These are phyloP conservation scores for Pteromalus puparum DNA, from an alignment of 1,140 invertebrate species.

Conservation along the genomic window DNA sequence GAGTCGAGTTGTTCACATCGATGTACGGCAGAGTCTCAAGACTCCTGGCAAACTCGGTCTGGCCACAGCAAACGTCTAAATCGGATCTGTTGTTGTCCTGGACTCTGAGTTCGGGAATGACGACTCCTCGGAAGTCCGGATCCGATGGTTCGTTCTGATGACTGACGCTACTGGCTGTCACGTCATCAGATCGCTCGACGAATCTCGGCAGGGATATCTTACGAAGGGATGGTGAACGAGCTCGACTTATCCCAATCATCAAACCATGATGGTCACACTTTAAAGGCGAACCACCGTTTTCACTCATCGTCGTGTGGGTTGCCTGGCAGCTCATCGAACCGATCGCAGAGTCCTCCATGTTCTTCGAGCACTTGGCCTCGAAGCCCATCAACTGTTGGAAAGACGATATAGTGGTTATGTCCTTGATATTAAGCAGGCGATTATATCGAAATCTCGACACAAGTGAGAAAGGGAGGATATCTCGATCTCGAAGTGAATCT, in stretches of 20 bases:
- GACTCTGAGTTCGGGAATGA: constrained; percentile 28
- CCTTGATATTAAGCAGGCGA: too few species aligned
- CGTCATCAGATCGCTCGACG: background rate
- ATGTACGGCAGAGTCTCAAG: constrained; percentile 17
- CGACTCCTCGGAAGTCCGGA: background rate
- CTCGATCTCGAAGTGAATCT: too few species aligned
- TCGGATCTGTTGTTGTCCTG: constrained; percentile 3
- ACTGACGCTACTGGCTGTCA: background rate
- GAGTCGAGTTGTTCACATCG: background rate
- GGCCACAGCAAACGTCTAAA: background rate
- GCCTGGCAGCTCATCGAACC: constrained; percentile 77
- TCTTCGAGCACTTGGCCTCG: constrained; percentile 66
- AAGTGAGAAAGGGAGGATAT: too few species aligned
- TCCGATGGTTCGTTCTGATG: background rate
- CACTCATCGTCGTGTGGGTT: constrained; percentile 68
- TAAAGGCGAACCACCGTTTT: constrained; percentile 63
- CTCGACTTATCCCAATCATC: background rate
- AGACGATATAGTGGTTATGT: too few species aligned
- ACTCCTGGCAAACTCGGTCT: background rate
- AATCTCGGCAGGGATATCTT: constrained; percentile 20
- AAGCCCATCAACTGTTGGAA: constrained; percentile 23
- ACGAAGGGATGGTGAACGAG: background rate
- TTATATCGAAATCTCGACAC: too few species aligned
- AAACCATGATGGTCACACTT: constrained; percentile 46
- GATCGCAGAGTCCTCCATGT: constrained; percentile 78